Conservation (phyloP, 2,113 vertebrate genomes). For the Ellobius talpinus region DNA sequence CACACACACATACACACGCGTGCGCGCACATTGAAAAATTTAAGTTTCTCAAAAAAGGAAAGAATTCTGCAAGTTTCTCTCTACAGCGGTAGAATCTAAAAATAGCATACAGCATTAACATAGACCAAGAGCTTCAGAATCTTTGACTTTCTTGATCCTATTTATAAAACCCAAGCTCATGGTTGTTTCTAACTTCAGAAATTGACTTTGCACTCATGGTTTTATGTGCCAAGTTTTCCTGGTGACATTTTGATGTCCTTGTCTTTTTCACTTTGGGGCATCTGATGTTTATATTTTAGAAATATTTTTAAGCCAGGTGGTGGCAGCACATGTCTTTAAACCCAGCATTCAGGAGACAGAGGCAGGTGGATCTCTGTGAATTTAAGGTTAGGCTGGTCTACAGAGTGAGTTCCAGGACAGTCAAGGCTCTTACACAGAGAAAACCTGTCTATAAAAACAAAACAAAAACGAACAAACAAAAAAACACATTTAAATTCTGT, state of each 20-base stretch:
- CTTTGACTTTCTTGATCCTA: slow-evolving; percentile 22
- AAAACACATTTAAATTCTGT: slow-evolving; percentile 2
- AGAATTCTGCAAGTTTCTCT: too few species aligned
- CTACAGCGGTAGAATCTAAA: slow-evolving; percentile 31
- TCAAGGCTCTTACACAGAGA: background rate
- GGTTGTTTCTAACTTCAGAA: background rate
- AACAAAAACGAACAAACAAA: background rate
- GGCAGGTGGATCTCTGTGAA: background rate
- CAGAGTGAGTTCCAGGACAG: background rate
- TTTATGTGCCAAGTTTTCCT: slow-evolving; percentile 34
- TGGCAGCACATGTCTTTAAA: background rate
- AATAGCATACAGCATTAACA: background rate
- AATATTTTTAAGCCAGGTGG: background rate
- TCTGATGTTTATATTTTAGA: background rate
- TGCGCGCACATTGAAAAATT: too few species aligned
- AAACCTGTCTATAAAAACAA: background rate
- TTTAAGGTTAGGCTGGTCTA: background rate
- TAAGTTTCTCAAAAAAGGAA: too few species aligned
- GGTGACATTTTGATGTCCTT: slow-evolving; percentile 9
- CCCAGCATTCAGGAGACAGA: background rate
- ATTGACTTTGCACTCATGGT: background rate
- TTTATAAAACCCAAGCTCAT: slow-evolving; percentile 31
- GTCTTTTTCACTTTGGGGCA: slow-evolving; percentile 21
- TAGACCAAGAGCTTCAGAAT: background rate
- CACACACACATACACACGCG: too few species aligned